These are phyloP conservation scores for Lepisosteus osseus DNA, from an alignment of 2,113 vertebrate species.

Conservation along the genomic window DNA sequence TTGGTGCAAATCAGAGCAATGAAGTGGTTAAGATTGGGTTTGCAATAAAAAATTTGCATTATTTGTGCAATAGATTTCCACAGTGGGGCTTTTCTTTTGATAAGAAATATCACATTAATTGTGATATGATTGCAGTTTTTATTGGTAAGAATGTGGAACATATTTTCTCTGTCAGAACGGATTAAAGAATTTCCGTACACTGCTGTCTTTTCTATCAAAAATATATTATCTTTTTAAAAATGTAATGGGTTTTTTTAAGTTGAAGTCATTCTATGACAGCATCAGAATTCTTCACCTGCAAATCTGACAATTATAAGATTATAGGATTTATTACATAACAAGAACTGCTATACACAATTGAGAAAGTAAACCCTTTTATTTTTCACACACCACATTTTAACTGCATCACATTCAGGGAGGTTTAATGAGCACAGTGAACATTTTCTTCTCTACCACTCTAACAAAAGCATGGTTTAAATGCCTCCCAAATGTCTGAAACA, in stretches of 20 bases:
- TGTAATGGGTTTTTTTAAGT: too few species aligned
- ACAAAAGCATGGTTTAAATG: constrained; percentile 44
- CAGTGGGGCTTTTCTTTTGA: too few species aligned
- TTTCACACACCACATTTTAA: neutral
- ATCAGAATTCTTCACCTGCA: neutral
- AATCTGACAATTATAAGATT: constrained; percentile 39
- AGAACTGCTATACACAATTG: constrained; percentile 15
- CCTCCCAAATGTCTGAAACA: constrained; percentile 45
- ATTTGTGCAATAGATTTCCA: too few species aligned
- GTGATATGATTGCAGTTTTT: neutral
- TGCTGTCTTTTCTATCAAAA: neutral
- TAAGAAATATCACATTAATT: too few species aligned
- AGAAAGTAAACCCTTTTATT: constrained; percentile 7
- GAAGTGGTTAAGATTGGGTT: too few species aligned
- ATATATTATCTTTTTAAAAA: neutral
- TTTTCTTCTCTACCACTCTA: constrained; percentile 13
- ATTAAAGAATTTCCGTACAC: too few species aligned
- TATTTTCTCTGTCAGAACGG: neutral
- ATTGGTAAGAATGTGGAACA: neutral
- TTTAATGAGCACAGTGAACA: constrained; percentile 16
- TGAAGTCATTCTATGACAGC: neutral
- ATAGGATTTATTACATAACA: constrained; percentile 42
- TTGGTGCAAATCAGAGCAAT: too few species aligned
- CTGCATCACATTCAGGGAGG: neutral
- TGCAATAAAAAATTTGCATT: too few species aligned